Percentiles rank a stretch among this genome's conserved stretches.
These are phyloP conservation scores for Panthera tigris DNA, from an alignment of 2,113 vertebrate species.

Conservation along the genomic window DNA sequence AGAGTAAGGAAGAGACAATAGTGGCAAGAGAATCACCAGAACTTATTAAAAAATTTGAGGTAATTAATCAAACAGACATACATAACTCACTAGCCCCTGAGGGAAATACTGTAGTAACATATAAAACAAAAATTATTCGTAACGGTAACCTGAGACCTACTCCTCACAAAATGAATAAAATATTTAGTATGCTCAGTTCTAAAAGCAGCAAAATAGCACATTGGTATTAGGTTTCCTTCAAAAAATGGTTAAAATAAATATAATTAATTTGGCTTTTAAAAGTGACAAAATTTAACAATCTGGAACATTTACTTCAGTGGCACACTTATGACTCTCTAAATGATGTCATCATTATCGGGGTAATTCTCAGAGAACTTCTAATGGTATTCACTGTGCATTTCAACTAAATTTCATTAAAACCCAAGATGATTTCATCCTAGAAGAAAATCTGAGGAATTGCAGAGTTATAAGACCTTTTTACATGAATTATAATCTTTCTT, in stretches of 20 bases:
- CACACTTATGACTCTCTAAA: background rate
- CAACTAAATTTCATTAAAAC: constrained; percentile 36
- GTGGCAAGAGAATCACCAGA: background rate
- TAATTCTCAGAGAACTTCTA: constrained; percentile 19
- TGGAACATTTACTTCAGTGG: background rate
- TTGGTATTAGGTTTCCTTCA: background rate
- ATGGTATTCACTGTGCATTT: background rate
- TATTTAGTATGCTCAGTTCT: constrained; percentile 1
- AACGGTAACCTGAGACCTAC: constrained; percentile 22
- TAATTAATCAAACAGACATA: constrained; percentile 63
- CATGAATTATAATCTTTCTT: background rate
- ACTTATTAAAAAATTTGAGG: constrained; percentile 10
- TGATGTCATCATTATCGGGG: background rate
- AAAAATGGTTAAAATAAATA: constrained; percentile 29
- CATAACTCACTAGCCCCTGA: background rate
- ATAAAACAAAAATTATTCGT: constrained; percentile 62
- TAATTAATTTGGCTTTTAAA: constrained; percentile 50
- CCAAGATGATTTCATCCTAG: background rate
- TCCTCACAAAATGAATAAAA: constrained; percentile 52
- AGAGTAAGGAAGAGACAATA: background rate
- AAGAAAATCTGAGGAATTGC: background rate
- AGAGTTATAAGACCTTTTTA: constrained; percentile 8
- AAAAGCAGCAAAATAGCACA: background rate
- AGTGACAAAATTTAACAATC: constrained; percentile 46
- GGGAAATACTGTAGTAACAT: constrained; percentile 4